Percentiles rank a stretch among this genome's conserved stretches.
Conservation (phyloP, 2,113 vertebrate genomes). For the Thalassarche chlororhynchos region DNA sequence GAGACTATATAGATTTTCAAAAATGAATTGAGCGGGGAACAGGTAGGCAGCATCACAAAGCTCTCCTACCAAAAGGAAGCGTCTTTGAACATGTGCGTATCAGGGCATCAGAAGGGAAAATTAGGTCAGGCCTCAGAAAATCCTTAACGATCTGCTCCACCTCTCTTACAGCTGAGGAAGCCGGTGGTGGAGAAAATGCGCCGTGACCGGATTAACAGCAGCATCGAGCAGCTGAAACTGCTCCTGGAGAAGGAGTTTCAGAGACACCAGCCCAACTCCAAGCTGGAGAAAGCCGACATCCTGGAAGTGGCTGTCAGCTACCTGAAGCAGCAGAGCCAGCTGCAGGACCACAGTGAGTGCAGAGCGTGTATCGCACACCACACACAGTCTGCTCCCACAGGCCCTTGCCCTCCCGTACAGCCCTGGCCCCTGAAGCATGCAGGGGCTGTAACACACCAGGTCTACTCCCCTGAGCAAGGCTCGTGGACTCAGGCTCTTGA, state of each 20-base stretch:
- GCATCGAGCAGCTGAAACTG: conserved; percentile 84
- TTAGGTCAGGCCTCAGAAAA: background rate
- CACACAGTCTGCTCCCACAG: background rate
- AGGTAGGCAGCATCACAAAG: background rate
- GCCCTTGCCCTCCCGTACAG: background rate
- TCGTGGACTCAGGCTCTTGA: background rate
- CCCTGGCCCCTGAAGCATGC: background rate
- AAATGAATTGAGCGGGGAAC: background rate
- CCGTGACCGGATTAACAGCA: conserved; percentile 86
- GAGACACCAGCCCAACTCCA: conserved; percentile 64
- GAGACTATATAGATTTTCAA: background rate
- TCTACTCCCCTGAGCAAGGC: background rate
- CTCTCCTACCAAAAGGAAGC: background rate
- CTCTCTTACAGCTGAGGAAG: conserved; percentile 80
- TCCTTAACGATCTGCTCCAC: background rate
- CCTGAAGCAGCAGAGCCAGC: conserved; percentile 76
- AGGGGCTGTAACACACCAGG: background rate
- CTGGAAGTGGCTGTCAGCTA: conserved; percentile 84
- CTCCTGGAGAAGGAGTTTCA: conserved; percentile 73
- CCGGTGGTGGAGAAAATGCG: conserved; percentile 90
- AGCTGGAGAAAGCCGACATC: conserved; percentile 84
- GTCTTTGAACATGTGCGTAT: background rate
- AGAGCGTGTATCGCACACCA: background rate
- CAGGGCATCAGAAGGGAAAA: background rate
- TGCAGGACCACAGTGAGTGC: conserved; percentile 32